Conservation (phyloP, 2,888 invertebrate genomes). For the Caenorhabditis drosophilae region DNA sequence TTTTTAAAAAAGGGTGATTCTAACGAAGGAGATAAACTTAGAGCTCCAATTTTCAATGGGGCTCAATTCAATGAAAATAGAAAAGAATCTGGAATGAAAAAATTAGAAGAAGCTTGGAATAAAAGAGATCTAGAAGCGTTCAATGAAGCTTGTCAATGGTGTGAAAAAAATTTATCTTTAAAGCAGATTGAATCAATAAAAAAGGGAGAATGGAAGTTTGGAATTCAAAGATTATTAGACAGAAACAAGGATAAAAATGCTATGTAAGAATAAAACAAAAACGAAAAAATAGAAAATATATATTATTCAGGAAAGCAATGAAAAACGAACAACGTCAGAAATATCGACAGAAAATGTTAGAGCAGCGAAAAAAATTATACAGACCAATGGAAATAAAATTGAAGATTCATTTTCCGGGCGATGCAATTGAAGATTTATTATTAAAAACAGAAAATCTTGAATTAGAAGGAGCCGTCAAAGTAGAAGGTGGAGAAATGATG, state of each 20-base stretch:
- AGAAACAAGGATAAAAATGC: slow-evolving; percentile 12
- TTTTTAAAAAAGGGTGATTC: slow-evolving; percentile 12
- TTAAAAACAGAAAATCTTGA: slow-evolving; percentile 1
- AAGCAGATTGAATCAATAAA: slow-evolving; percentile 12
- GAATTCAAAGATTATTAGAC: slow-evolving; percentile 18
- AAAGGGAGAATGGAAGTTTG: slow-evolving; percentile 14
- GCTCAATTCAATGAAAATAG: slow-evolving; percentile 4
- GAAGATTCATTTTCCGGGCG: slow-evolving; percentile 9
- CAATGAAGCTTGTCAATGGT: slow-evolving; percentile 20
- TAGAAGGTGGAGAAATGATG: slow-evolving; percentile 1
- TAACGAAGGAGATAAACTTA: slow-evolving; percentile 2
- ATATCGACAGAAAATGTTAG: slow-evolving; percentile 8
- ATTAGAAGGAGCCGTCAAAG: neutral
- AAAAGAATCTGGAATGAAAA: slow-evolving; percentile 13
- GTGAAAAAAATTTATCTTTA: slow-evolving; percentile 20
- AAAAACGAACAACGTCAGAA: slow-evolving; percentile 15
- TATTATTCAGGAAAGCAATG: slow-evolving; percentile 13
- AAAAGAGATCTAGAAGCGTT: slow-evolving; percentile 28
- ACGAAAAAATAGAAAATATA: too few relatives aligned
- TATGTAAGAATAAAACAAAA: too few relatives aligned
- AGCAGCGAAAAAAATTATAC: slow-evolving; percentile 13
- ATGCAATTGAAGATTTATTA: slow-evolving; percentile 11
- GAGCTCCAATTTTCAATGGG: slow-evolving; percentile 2
- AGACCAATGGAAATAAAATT: slow-evolving; percentile 11
- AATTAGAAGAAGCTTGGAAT: slow-evolving; percentile 32